These are phyloP conservation scores for Watersipora subatra DNA, from an alignment of 1,140 invertebrate species.

Conservation along the genomic window DNA sequence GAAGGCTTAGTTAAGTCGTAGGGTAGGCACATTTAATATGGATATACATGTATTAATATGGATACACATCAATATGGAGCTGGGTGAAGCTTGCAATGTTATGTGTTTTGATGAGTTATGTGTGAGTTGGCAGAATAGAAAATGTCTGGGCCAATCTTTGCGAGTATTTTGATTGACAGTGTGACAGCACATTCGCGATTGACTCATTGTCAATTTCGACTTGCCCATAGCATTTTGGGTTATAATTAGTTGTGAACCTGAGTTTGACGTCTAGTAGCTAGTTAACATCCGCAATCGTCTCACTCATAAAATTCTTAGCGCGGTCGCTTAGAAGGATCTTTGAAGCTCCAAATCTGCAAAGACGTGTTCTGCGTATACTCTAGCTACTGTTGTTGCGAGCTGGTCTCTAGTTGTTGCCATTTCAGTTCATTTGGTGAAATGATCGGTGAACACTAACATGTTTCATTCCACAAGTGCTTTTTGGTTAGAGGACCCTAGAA, in stretches of 20 bases:
- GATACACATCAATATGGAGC: not conserved
- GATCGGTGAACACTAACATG: slow-evolving; percentile 14
- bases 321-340: slow-evolving; percentile 16
- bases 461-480: slow-evolving; percentile 6
- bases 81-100: not conserved
- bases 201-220: not conserved
- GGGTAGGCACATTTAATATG: not conserved
- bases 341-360: slow-evolving; percentile 17
- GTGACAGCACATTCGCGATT: not conserved
- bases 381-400: slow-evolving; percentile 12
- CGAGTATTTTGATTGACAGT: not conserved
- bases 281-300: not conserved
- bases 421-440: slow-evolving; percentile 13
- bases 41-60: no score
- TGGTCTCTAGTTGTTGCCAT: slow-evolving; percentile 10
- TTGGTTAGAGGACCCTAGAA: slow-evolving; percentile 11
- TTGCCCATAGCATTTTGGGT: not conserved
- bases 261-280: not conserved
- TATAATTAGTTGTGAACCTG: not conserved
- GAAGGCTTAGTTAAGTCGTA: not conserved
- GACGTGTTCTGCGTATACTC: slow-evolving; percentile 12
- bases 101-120: not conserved
- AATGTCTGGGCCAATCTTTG: not conserved
- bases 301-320: slow-evolving; percentile 8
- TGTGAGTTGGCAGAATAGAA: not conserved